phyloP scores from a whole-genome alignment of 2,888 invertebrate genomes.

The Hyalella azteca region DNA sequence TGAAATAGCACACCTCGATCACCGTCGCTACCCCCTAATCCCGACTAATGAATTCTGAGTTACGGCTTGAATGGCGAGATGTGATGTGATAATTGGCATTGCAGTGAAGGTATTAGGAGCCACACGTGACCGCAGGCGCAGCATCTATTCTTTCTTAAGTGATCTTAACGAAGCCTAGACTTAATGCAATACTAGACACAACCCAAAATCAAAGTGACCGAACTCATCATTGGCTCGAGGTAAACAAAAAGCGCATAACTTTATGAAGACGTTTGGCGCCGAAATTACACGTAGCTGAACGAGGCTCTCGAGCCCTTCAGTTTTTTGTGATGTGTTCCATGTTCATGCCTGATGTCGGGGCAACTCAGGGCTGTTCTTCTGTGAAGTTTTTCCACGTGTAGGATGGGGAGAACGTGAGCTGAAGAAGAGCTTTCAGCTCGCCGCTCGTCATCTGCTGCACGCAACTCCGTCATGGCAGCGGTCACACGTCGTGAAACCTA shows the following conservation, averaged over 20 bases:
- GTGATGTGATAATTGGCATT: constrained; percentile 37
- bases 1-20: constrained; percentile 38
- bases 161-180: constrained; percentile 3
- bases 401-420: background rate
- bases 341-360: background rate
- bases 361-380: background rate
- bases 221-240: constrained; percentile 18
- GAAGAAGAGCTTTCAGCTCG: background rate
- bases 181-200: constrained; percentile 23
- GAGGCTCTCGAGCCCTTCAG: background rate
- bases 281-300: constrained; percentile 16
- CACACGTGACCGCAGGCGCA: constrained; percentile 31
- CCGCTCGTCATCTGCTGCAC: constrained; percentile 9
- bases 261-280: constrained; percentile 26
- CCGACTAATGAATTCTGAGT: constrained; percentile 38
- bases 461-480: too few relatives aligned
- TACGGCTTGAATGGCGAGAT: constrained; percentile 32
- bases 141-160: constrained; percentile 21
- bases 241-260: constrained; percentile 17
- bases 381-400: background rate
- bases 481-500: too few relatives aligned
- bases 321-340: background rate
- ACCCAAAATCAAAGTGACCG: constrained; percentile 32
- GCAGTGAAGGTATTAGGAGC: background rate
- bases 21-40: constrained; percentile 16